phyloP scores from a whole-genome alignment of 2,888 invertebrate genomes.

The Pyrgus malvae region DNA sequence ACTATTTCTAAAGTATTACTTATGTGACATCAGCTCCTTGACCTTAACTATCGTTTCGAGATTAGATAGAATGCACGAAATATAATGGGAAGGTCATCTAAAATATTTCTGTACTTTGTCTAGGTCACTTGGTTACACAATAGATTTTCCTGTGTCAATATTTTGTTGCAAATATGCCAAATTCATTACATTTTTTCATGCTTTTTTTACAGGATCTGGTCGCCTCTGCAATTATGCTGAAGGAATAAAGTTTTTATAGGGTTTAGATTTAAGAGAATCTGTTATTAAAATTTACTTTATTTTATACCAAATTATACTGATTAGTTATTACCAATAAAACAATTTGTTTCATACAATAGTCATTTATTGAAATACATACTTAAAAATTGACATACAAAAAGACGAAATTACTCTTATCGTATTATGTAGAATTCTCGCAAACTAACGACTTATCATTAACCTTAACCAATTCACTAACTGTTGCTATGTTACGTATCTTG shows the following conservation, averaged over 20 bases:
- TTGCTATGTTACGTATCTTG: constrained; percentile 33
- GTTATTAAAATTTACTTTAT: not conserved
- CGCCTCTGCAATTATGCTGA: constrained; percentile 61
- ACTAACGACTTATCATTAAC: constrained; percentile 5
- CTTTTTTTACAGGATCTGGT: constrained; percentile 63
- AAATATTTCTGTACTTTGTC: no score
- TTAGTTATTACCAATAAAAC: constrained; percentile 38
- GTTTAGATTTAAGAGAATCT: not conserved
- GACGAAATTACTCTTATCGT: constrained; percentile 41
- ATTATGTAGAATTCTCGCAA: constrained; percentile 20
- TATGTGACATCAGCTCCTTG: no score
- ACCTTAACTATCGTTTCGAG: no score
- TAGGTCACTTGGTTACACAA: no score
- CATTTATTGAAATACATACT: constrained; percentile 46
- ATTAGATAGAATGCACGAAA: no score
- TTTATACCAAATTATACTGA: not conserved
- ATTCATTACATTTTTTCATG: no score
- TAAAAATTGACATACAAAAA: constrained; percentile 51
- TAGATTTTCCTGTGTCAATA: no score
- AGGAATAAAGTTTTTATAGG: constrained; percentile 47
- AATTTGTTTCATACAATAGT: constrained; percentile 37
- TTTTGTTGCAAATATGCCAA: no score
- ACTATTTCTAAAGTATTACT: no score
- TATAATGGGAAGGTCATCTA: no score
- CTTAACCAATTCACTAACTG: constrained; percentile 28